Evolutionary conservation across 1,140 invertebrate genomes (phyloP), one percentile per base, ranked within the genome.

Genomic region (Drosophila novamexicana): DNA sequence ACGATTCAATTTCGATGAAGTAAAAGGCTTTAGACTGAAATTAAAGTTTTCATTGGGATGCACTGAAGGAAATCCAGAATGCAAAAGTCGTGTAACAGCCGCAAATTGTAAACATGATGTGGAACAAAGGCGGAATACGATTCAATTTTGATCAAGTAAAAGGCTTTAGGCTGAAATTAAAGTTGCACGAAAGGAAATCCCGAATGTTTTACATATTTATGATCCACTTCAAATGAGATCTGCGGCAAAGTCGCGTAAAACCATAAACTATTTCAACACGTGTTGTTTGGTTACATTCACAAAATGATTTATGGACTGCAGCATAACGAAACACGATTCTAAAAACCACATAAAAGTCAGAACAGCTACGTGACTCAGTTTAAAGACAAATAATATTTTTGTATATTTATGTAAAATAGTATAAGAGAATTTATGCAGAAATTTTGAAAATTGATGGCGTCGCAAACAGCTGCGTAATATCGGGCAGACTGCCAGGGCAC

Each of bases 401-500:
- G 36, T 64, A 36, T 64, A 69, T 78, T 70, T 59, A 65, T 77
- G 72, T 67, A 71, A 57, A 82, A 77, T 40, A 5, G 16, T 86
- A 80, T 64, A 80, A 58, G 59, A 37, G 49, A 71, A 81, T 29
- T 66, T 42, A 42, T 61, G 47, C 47, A 29, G 39, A 40, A 61
- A 40, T 50, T 42, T 56, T 14, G 14, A 63, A 4, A 72, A 75
- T 85, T 71, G 81, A 72, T 80, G 61, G 64, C 59, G 61, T 69
- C 69, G 73, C 72, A 82, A 69, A 84, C 84, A 90, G 85, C 84
- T 89, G 84, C 85, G 85, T 89, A 84, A 89, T 90, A 74, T 84
- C 75, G 85, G 84, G 84, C 84, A 89, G 59, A 47, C 50, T 79
- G 84, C 85, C 84, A 75, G 79, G 52, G 66, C 82, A 79, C 79